Conservation (phyloP, 1,140 invertebrate species). For the Drosophila arawakana region DNA sequence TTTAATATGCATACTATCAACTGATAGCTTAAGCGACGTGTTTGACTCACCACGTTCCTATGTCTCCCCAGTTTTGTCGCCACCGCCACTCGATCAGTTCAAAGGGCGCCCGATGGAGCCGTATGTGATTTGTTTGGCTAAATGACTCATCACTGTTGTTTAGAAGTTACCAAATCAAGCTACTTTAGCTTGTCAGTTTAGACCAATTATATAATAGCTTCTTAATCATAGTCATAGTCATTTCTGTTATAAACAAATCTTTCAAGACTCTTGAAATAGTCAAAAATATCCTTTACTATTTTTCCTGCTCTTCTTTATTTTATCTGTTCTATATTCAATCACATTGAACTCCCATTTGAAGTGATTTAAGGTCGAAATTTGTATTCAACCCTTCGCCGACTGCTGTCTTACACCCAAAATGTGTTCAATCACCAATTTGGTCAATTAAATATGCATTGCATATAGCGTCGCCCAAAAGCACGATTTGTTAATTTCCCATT, state of each 20-base stretch:
- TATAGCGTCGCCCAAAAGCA: conserved; percentile 55
- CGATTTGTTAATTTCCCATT: conserved; percentile 66
- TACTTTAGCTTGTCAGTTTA: conserved; percentile 1
- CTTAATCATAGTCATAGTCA: neutral
- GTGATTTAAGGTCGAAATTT: conserved; percentile 57
- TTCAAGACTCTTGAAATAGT: neutral
- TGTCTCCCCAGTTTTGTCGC: conserved; percentile 25
- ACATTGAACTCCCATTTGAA: neutral
- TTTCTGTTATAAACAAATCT: neutral
- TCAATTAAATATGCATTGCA: conserved; percentile 76
- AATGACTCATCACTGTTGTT: conserved; percentile 60
- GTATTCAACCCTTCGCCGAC: conserved; percentile 52
- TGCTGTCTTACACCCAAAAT: conserved; percentile 60
- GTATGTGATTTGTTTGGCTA: conserved; percentile 51
- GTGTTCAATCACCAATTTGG: conserved; percentile 30
- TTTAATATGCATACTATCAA: conserved; percentile 70
- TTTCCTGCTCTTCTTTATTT: neutral
- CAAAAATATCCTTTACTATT: neutral
- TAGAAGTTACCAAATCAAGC: conserved; percentile 10
- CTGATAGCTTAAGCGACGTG: conserved; percentile 65
- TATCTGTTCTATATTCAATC: conserved; percentile 26
- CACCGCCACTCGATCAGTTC: conserved; percentile 68
- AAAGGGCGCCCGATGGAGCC: conserved; percentile 56
- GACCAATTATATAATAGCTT: neutral
- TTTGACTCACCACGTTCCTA: conserved; percentile 68